phyloP scores from a whole-genome alignment of 2,113 vertebrate genomes.

The Callaeas wilsoni region DNA sequence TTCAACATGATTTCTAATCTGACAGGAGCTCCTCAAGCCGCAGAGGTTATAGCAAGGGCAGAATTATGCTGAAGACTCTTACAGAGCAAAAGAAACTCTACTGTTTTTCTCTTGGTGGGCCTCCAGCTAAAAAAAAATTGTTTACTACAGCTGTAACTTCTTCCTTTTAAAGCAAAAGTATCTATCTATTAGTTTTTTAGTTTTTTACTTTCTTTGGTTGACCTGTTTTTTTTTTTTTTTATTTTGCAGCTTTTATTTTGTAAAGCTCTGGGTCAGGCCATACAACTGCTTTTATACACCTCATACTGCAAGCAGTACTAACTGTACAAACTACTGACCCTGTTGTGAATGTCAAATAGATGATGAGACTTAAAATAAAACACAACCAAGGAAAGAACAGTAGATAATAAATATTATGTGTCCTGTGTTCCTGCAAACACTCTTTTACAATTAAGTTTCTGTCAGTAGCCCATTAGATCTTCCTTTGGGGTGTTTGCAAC shows the following conservation, averaged over 20 bases:
- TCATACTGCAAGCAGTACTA: background rate
- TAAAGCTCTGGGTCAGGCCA: background rate
- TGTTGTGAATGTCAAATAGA: background rate
- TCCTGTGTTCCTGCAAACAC: background rate
- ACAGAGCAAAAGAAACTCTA: background rate
- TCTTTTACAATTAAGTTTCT: background rate
- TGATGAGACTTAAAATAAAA: background rate
- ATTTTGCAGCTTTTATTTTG: background rate
- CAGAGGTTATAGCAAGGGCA: background rate
- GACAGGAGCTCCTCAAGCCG: background rate
- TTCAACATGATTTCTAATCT: background rate
- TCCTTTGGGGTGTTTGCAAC: background rate
- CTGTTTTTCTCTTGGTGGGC: background rate
- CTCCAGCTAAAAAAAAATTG: background rate
- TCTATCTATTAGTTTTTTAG: background rate
- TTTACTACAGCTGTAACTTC: background rate
- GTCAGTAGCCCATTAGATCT: background rate
- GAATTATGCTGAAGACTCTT: background rate
- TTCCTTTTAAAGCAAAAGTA: background rate
- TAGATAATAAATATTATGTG: background rate
- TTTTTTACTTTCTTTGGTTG: background rate
- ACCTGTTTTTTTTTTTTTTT: background rate
- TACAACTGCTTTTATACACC: background rate
- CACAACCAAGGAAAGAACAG: background rate
- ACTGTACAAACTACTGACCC: background rate